phyloP scores from a whole-genome alignment of 2,797 vertebrate species.

The Phataginus tetradactyla region DNA sequence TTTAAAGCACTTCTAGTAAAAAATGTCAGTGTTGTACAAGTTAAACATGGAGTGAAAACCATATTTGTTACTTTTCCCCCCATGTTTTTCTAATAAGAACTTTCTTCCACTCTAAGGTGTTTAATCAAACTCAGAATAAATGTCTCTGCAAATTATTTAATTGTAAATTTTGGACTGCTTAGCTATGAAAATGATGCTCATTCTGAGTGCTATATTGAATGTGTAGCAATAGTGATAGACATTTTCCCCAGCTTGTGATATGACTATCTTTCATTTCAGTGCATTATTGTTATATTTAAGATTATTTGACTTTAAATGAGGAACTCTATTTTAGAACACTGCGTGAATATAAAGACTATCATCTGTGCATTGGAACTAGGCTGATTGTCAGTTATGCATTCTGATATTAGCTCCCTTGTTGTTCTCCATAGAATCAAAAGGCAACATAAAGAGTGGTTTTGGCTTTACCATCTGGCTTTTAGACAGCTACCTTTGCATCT shows the following conservation, averaged over 20 bases:
- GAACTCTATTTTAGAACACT: not conserved
- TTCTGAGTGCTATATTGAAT: not conserved
- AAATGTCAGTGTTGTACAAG: constrained; percentile 12
- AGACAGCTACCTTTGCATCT: not conserved
- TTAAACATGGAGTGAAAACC: constrained; percentile 15
- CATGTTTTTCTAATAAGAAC: not conserved
- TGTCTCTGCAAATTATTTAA: not conserved
- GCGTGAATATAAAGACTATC: not conserved
- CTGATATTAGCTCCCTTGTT: not conserved
- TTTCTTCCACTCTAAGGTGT: not conserved
- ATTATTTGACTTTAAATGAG: not conserved
- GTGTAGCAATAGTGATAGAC: not conserved
- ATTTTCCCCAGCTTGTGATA: constrained; percentile 18
- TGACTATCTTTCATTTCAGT: not conserved
- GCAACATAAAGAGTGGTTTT: not conserved
- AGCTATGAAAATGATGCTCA: not conserved
- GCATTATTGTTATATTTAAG: not conserved
- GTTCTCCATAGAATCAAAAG: not conserved
- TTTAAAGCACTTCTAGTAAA: constrained; percentile 17
- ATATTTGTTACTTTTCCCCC: not conserved
- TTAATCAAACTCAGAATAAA: constrained; percentile 39
- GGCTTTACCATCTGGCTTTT: not conserved
- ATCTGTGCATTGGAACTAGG: not conserved
- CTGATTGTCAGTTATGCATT: not conserved
- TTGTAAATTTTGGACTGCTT: not conserved